Conservation (phyloP, 2,888 invertebrate species). For the Fragum fragum region DNA sequence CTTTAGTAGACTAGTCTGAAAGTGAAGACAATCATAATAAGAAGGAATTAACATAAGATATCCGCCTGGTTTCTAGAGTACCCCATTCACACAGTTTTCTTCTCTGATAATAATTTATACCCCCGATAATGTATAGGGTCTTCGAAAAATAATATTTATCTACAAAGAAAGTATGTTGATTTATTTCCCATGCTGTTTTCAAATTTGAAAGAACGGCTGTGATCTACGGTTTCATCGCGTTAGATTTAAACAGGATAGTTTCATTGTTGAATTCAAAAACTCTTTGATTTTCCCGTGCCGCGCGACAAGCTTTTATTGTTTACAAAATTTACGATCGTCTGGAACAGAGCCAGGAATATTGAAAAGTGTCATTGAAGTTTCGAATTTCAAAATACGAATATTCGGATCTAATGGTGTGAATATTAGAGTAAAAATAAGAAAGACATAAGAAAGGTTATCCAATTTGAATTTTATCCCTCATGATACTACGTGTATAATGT, state of each 20-base stretch:
- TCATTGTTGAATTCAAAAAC: neutral
- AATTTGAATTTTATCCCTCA: too few relatives aligned
- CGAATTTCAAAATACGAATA: constrained; percentile 36
- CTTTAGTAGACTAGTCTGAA: too few relatives aligned
- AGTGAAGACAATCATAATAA: too few relatives aligned
- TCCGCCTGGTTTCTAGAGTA: neutral
- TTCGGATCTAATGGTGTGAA: neutral
- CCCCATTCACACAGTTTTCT: constrained; percentile 16
- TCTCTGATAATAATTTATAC: constrained; percentile 23
- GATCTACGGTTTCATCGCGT: constrained; percentile 43
- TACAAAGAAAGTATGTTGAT: constrained; percentile 56
- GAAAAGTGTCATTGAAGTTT: constrained; percentile 24
- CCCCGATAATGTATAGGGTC: neutral
- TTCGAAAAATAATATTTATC: constrained; percentile 55
- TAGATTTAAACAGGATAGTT: neutral
- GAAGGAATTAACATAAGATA: too few relatives aligned
- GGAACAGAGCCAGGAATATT: constrained; percentile 27
- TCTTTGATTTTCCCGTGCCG: constrained; percentile 22
- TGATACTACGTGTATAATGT: too few relatives aligned
- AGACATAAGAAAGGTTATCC: too few relatives aligned
- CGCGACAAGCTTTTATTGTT: constrained; percentile 33
- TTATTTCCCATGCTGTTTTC: constrained; percentile 56
- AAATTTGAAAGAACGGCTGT: constrained; percentile 51
- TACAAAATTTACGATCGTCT: constrained; percentile 30
- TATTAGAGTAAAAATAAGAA: too few relatives aligned